These are phyloP conservation scores for Pocillopora grandis DNA, from an alignment of 92 coral and sea anemone genomes.

Conservation along the genomic window DNA sequence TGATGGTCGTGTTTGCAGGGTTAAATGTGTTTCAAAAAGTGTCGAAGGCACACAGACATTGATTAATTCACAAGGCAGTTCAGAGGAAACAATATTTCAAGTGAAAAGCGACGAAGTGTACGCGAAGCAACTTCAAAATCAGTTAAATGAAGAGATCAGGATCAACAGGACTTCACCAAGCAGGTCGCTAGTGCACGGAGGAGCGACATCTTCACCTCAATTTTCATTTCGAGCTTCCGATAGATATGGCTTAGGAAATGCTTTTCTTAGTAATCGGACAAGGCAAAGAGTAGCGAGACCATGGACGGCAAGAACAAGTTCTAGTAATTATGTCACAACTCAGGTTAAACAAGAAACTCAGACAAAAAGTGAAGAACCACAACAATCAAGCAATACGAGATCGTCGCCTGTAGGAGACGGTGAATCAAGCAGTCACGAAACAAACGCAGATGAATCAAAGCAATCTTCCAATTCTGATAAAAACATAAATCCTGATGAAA, in stretches of 20 bases:
- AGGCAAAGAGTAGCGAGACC: conserved; percentile 2
- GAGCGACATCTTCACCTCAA: not conserved
- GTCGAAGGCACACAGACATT: conserved; percentile 61
- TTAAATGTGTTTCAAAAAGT: conserved; percentile 74
- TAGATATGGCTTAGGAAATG: not conserved
- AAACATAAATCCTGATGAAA: conserved; percentile 1
- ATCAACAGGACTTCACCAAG: conserved; percentile 5
- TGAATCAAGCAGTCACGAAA: not conserved
- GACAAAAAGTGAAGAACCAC: not conserved
- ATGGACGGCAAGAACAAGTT: not conserved
- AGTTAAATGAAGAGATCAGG: conserved; percentile 19
- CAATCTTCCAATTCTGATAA: conserved; percentile 1
- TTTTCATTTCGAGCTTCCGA: not conserved
- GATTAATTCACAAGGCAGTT: conserved; percentile 28
- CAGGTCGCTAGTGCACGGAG: conserved; percentile 4
- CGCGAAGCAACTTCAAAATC: conserved; percentile 76
- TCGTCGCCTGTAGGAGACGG: not conserved
- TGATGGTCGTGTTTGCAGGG: conserved; percentile 86
- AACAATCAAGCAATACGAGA: not conserved
- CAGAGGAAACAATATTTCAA: conserved; percentile 71
- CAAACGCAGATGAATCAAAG: conserved; percentile 6
- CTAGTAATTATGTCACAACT: not conserved
- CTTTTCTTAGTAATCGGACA: not conserved
- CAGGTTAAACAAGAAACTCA: conserved; percentile 15
- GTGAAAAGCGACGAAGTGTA: conserved; percentile 82